Conservation (phyloP, 1,140 invertebrate species). For the Leptopilina clavipes region DNA sequence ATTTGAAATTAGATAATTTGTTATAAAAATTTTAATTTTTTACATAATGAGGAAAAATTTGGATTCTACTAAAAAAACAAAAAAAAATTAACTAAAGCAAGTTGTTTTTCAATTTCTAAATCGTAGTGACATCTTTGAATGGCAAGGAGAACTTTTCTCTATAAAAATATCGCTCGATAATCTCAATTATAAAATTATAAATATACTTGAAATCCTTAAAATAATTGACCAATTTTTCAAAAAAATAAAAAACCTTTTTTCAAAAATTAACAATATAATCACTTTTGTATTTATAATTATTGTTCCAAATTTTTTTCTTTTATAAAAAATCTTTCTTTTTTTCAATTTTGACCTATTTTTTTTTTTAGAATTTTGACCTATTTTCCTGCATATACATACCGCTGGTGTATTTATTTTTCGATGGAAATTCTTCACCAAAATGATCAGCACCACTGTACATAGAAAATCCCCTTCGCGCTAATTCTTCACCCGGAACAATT, state of each 20-base stretch:
- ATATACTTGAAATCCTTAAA: no score
- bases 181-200: background rate
- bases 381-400: slow-evolving; percentile 55
- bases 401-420: slow-evolving; percentile 46
- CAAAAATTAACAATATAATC: no score
- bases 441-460: slow-evolving; percentile 66
- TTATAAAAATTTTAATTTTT: no score
- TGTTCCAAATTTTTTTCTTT: background rate
- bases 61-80: background rate
- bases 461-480: slow-evolving; percentile 67
- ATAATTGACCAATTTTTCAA: background rate
- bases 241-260: background rate
- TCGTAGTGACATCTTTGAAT: background rate
- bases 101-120: background rate
- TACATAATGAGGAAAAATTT: no score
- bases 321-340: no score
- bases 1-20: no score
- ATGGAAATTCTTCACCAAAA: slow-evolving; percentile 54
- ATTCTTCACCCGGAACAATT: slow-evolving; percentile 67
- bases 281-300: background rate
- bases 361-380: slow-evolving; percentile 61
- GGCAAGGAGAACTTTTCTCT: background rate
- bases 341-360: slow-evolving; percentile 61
- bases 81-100: background rate
- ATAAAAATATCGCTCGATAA: background rate